phyloP scores from a whole-genome alignment of 2,113 vertebrate species.

The Hippocampus barbouri region DNA sequence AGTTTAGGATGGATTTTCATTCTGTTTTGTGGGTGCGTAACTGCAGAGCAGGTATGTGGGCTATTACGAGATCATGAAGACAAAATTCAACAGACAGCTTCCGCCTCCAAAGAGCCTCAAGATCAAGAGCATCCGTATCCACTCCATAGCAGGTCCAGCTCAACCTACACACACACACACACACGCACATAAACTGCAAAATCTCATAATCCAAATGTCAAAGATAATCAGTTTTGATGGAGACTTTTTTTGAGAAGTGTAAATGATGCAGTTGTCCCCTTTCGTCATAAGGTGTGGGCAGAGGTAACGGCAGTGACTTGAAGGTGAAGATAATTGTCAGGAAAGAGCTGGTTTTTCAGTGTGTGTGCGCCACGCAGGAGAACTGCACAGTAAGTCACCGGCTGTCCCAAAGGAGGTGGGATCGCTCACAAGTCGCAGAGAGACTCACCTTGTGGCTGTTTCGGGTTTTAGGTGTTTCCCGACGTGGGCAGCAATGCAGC shows the following conservation, averaged over 20 bases:
- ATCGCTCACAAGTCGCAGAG: background rate
- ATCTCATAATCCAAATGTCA: background rate
- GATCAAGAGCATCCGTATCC: conserved; percentile 81
- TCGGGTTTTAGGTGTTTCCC: conserved; percentile 76
- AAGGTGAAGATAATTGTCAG: conserved; percentile 78
- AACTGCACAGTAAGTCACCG: conserved; percentile 78
- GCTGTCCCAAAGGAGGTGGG: too few relatives aligned
- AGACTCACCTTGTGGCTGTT: background rate
- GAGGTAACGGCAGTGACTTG: conserved; percentile 83
- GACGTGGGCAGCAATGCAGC: conserved; percentile 78
- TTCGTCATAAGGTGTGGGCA: conserved; percentile 79
- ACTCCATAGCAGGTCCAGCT: conserved; percentile 80
- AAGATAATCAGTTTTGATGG: background rate
- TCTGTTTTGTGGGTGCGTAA: conserved; percentile 7
- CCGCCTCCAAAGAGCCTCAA: conserved; percentile 77
- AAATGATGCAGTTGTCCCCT: background rate
- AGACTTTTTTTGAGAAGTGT: background rate
- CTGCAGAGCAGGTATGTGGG: conserved; percentile 87
- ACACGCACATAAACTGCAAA: background rate
- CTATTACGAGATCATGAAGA: conserved; percentile 90
- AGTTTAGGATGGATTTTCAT: too few relatives aligned
- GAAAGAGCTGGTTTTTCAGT: conserved; percentile 77
- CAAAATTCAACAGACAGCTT: conserved; percentile 76
- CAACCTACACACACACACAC: background rate
- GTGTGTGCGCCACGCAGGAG: conserved; percentile 75